phyloP scores from a whole-genome alignment of 2,888 invertebrate genomes.

The Pharmacophagus antenor region DNA sequence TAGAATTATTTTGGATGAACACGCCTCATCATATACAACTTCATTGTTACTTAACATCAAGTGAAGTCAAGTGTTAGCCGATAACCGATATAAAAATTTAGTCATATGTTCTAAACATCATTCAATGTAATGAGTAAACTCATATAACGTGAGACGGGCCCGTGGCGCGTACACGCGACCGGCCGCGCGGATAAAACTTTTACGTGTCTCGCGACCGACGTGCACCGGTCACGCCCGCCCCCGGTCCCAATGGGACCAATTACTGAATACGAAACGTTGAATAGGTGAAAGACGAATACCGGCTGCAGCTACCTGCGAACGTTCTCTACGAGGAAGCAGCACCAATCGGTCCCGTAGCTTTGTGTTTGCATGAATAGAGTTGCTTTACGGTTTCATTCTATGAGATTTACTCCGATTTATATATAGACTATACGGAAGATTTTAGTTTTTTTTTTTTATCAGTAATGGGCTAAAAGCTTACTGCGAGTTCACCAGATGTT shows the following conservation, averaged over 20 bases:
- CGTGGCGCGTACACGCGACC: not conserved
- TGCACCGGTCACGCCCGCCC: constrained; percentile 49
- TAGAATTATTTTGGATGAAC: too few relatives aligned
- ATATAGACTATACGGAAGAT: not conserved
- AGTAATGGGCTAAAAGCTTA: too few relatives aligned
- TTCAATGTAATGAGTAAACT: not conserved
- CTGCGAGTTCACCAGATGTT: too few relatives aligned
- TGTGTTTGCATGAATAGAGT: constrained; percentile 5
- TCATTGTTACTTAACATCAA: too few relatives aligned
- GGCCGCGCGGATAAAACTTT: constrained; percentile 16
- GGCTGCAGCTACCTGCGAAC: constrained; percentile 13
- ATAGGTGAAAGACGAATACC: constrained; percentile 21
- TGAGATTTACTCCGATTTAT: not conserved
- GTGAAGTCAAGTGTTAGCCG: too few relatives aligned
- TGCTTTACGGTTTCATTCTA: not conserved
- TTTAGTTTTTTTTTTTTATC: not conserved
- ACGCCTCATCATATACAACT: too few relatives aligned
- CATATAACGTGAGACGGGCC: too few relatives aligned
- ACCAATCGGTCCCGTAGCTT: constrained; percentile 16
- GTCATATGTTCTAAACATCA: not conserved
- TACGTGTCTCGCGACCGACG: constrained; percentile 28
- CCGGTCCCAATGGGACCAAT: constrained; percentile 62
- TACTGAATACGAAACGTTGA: constrained; percentile 39
- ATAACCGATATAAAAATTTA: too few relatives aligned
- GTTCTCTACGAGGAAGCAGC: constrained; percentile 15